Conservation (phyloP, 2,888 invertebrate genomes). For the Prosopocoilus inquinatus region DNA sequence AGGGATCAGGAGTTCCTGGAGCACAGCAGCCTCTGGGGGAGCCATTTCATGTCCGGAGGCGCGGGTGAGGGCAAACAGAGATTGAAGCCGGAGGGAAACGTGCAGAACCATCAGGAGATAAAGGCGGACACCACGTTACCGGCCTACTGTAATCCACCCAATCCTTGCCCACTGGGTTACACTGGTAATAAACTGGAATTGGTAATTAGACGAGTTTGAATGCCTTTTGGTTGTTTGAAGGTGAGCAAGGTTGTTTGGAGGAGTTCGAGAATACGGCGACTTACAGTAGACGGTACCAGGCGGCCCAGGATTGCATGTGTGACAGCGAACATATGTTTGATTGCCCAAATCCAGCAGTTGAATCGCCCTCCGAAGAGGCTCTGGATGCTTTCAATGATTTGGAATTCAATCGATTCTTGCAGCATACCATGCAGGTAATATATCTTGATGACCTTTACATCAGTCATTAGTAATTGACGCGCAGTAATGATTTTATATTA, state of each 20-base stretch:
- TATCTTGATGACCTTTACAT: background rate
- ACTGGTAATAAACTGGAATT: constrained; percentile 58
- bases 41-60: constrained; percentile 73
- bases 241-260: constrained; percentile 85
- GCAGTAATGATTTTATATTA: too few species aligned
- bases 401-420: constrained; percentile 68
- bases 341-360: constrained; percentile 65
- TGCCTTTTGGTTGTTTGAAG: constrained; percentile 24
- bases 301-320: constrained; percentile 93
- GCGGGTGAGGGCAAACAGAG: constrained; percentile 75
- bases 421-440: constrained; percentile 55
- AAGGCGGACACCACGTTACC: constrained; percentile 92
- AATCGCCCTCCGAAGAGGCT: constrained; percentile 37
- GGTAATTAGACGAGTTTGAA: background rate
- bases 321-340: constrained; percentile 97
- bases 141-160: constrained; percentile 98
- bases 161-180: constrained; percentile 96
- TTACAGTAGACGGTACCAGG: constrained; percentile 91
- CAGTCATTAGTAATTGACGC: too few species aligned
- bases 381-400: constrained; percentile 51
- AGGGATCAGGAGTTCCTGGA: constrained; percentile 86
- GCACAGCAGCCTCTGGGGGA: constrained; percentile 67
- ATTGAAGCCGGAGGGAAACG: constrained; percentile 56
- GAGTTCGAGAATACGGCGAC: constrained; percentile 94
- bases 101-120: constrained; percentile 68